Percentiles rank a stretch among this genome's conserved stretches.
These are phyloP conservation scores for Myripristis murdjan DNA, from an alignment of 2,797 vertebrate genomes.

Conservation along the genomic window DNA sequence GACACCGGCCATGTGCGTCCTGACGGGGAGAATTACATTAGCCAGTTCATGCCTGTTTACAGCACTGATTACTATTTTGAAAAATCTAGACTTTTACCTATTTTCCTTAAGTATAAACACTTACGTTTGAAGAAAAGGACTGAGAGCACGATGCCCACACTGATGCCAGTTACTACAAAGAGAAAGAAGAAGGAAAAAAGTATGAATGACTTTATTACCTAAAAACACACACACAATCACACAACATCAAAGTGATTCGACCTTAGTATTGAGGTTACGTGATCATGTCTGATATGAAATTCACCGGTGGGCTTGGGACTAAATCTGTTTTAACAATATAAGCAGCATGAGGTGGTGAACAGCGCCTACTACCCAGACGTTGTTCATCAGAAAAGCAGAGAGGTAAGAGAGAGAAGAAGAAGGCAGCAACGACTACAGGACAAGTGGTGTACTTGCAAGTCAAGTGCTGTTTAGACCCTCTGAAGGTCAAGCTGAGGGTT, in stretches of 20 bases:
- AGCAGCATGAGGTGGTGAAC: constrained; percentile 63
- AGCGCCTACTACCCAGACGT: constrained; percentile 70
- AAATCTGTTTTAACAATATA: constrained; percentile 64
- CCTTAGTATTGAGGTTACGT: constrained; percentile 27
- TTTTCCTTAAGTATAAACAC: constrained; percentile 59
- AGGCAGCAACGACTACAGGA: constrained; percentile 36
- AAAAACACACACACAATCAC: constrained; percentile 27
- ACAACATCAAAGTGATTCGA: constrained; percentile 32
- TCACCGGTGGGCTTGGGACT: constrained; percentile 44
- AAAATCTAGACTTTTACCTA: neutral
- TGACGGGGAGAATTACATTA: constrained; percentile 65
- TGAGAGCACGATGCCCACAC: constrained; percentile 91
- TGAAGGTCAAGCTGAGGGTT: neutral
- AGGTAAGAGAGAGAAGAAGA: constrained; percentile 8
- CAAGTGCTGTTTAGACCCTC: neutral
- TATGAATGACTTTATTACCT: constrained; percentile 20
- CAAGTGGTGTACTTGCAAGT: constrained; percentile 27
- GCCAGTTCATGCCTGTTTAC: neutral
- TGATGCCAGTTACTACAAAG: constrained; percentile 89
- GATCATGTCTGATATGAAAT: constrained; percentile 39
- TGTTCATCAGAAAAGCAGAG: constrained; percentile 43
- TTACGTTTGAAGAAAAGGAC: constrained; percentile 94
- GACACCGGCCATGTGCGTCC: constrained; percentile 92
- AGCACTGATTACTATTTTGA: neutral
- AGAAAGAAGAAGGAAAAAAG: constrained; percentile 27